A percentile compares a stretch with the other conserved stretches of the same genome.
Conservation (phyloP, 2,797 vertebrate species). For the Syndactyla subalaris region DNA sequence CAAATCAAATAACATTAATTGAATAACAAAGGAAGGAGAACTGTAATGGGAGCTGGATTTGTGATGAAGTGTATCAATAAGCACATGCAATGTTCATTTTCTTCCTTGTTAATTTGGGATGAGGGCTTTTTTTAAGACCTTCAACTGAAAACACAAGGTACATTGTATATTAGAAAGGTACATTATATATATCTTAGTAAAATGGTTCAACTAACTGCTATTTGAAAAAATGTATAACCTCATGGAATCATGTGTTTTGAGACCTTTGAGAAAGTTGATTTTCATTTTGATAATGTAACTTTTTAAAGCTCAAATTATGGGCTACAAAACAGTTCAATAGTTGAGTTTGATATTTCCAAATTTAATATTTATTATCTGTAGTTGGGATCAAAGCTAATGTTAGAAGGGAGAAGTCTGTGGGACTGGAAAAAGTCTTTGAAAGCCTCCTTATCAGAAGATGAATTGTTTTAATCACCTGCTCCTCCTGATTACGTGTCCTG, state of each 20-base stretch:
- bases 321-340: neutral
- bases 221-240: neutral
- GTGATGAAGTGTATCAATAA: neutral
- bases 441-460: neutral
- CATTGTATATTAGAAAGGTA: neutral
- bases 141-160: neutral
- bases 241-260: neutral
- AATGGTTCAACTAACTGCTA: neutral
- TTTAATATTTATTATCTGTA: neutral
- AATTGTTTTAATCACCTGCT: conserved; percentile 37
- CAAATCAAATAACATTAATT: neutral
- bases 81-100: neutral
- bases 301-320: neutral
- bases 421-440: neutral
- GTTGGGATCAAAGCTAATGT: neutral
- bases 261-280: neutral
- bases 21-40: neutral
- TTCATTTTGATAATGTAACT: neutral
- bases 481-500: neutral
- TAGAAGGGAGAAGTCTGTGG: neutral
- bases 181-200: neutral
- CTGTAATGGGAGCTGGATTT: neutral
- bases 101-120: neutral
- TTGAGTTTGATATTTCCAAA: neutral
- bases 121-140: neutral